Base-by-base conservation (phyloP, 2,888 invertebrate species). In the Pterostichus niger region DNA sequence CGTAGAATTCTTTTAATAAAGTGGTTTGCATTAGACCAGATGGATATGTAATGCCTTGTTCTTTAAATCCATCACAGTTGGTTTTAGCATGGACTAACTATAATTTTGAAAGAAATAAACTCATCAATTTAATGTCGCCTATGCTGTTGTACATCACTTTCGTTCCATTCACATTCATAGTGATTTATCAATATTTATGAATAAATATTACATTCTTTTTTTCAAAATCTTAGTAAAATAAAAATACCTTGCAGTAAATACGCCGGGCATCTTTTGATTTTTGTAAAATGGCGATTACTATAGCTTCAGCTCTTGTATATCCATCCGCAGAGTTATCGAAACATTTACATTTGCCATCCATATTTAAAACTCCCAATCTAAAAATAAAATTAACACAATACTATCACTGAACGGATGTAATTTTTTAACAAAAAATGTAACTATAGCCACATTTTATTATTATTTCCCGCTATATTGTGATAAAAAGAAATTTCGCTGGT, bases 271-370 rank as follows among this genome's bases (percentile, higher is more conserved):
- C 87, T 83, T 89, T 88, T 0, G 89, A 92, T 86, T 94, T 95
- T 88, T 97, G 97, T 15, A 97, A 88, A 86, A 94, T 93, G 49
- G 95, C 87, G 0, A 94, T 93, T 4, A 92, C 93, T 2, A 96
- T 91, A 0, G 95, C 94, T 89, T 97, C 97, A 11, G 96, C 94
- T n/a, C 97, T 93, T 0, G 94, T 95, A 86, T 97, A 97, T 0
- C 97, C 97, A 86, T 94, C 93, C 15, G 95, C 96, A 75, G 93
- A 92, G 85, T 94, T 94, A 89, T 99, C 99, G 88, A 99, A 99
- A 56, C 96, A 95, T 88, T 97, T 96, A 90, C 98, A 98, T 73
- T 93, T 92, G 0, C 99, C 98, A 85, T 98, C 96, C 0, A 93
- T 90, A 1, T 98, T 95, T 4, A 99, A 89, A 87, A 96, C 95